Conservation (phyloP, 2,113 vertebrate species). For the Telmatochromis bifrenatus region DNA sequence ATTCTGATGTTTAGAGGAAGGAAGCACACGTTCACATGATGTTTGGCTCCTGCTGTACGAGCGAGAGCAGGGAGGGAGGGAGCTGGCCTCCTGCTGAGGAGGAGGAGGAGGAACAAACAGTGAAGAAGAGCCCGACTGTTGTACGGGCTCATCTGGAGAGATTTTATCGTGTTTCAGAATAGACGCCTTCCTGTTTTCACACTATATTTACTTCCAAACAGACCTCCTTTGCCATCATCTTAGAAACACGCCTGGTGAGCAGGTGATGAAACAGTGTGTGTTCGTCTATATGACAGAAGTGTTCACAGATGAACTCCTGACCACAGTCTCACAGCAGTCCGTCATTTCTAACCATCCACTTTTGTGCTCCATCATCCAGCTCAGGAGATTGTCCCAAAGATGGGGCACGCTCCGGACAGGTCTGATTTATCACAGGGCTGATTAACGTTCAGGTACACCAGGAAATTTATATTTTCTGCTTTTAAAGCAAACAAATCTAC, state of each 20-base stretch:
- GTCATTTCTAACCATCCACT: not conserved
- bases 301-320: not conserved
- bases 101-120: not conserved
- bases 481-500: not conserved
- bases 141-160: not conserved
- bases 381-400: not conserved
- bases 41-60: not conserved
- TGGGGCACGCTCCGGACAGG: not conserved
- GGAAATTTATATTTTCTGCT: not conserved
- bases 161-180: not conserved
- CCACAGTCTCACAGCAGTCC: not conserved
- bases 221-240: not conserved
- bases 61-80: not conserved
- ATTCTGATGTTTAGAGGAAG: not conserved
- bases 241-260: not conserved
- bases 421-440: not conserved
- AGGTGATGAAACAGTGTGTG: not conserved
- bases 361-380: not conserved
- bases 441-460: not conserved
- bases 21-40: not conserved
- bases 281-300: not conserved
- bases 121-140: not conserved
- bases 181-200: not conserved
- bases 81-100: not conserved
- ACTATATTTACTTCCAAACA: not conserved